Percentiles rank a stretch among this genome's conserved stretches.
Conservation (phyloP, 2,888 invertebrate species). For the Eristalis arbustorum region DNA sequence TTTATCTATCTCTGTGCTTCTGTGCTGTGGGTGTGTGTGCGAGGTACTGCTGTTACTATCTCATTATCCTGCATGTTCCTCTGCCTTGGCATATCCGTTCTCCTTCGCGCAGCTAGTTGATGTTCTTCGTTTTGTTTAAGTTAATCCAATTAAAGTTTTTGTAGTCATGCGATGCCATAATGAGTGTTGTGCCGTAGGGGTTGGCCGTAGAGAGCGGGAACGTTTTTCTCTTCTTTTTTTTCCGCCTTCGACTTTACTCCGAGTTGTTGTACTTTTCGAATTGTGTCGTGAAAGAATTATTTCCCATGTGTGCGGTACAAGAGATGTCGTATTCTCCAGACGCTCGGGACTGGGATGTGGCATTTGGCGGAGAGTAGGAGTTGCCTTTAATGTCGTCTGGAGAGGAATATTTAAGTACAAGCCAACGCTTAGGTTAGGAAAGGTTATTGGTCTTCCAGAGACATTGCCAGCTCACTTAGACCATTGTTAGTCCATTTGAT, state of each 20-base stretch:
- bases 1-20: not conserved
- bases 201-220: not conserved
- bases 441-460: no score
- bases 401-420: no score
- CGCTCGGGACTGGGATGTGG: no score
- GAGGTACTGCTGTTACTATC: conserved; percentile 18
- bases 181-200: conserved; percentile 14
- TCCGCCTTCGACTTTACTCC: not conserved
- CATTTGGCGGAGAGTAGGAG: no score
- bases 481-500: no score
- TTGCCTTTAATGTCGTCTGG: no score
- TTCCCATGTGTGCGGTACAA: not conserved
- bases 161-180: conserved; percentile 62
- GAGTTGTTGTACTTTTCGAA: not conserved
- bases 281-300: not conserved
- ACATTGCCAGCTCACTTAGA: no score
- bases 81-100: conserved; percentile 54
- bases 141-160: conserved; percentile 69
- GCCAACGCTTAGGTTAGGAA: no score
- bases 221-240: not conserved
- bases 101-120: conserved; percentile 36
- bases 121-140: conserved; percentile 60
- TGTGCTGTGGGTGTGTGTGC: not conserved
- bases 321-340: not conserved
- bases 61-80: conserved; percentile 60